Evolutionary conservation across 2,797 vertebrate species (phyloP), one percentile per base, ranked within the genome.

Genomic region (Paramormyrops hopkinsi): DNA sequence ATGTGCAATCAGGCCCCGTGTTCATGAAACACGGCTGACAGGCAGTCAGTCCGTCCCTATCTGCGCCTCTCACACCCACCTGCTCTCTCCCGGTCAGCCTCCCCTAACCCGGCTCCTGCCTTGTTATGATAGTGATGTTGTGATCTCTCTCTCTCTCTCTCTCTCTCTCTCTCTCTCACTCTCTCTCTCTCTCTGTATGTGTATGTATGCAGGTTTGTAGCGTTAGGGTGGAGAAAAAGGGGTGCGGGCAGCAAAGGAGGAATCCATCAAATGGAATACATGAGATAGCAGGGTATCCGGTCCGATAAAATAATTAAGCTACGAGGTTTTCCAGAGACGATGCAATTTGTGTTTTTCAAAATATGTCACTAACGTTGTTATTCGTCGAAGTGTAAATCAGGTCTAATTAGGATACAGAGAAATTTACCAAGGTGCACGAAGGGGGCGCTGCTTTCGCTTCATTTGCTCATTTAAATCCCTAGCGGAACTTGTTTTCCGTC

Each of bases 51-150:
- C 12, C 29, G 51, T 41, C 51, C 17, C 17, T 53, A 37, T 37
- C 87, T 90, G 90, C 89, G 90, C 89, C 59, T 48, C 56, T 50
- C 17, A 48, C 41, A 50, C 33, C 29, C 54, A 89, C 87, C 53
- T 87, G 56, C 88, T 89, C 91, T 89, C 90, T 84, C 59, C 19
- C 83, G 88, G 65, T 59, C 86, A 84, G 44, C 88, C 56, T 88
- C 87, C 51, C 53, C 44, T n/a, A n/a, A 46, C 19, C 86, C 83
- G 59, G 73, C 44, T 90, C 19, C 69, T 41, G 69, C 33, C 62
- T 90, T 50, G 11, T 85, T 83, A 85, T 85, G 83, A 84, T 84
- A 50, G 33, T 53, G 54, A 46, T 79, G 73, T 73, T 82, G 48
- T 90, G 83, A 56, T 88, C 88, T 89, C 50, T 89, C 90, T 79